phyloP scores from a whole-genome alignment of 1,140 invertebrate genomes.

The Apis laboriosa region DNA sequence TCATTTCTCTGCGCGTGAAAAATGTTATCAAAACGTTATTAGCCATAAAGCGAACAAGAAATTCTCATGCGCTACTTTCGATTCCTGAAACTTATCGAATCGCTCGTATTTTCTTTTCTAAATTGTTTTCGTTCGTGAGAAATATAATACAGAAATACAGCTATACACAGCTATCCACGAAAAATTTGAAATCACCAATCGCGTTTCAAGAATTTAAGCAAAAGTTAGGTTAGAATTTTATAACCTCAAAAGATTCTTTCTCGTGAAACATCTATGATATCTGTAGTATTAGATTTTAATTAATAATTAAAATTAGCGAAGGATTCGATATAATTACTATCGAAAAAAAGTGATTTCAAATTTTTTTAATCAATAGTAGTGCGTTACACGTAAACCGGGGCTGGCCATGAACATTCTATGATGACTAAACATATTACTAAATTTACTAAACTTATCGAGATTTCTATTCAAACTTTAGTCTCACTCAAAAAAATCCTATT shows the following conservation, averaged over 20 bases:
- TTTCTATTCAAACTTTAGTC: slow-evolving; percentile 52
- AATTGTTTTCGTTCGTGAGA: background rate
- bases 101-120: background rate
- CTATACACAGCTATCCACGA: too few relatives aligned
- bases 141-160: too few relatives aligned
- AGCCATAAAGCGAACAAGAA: background rate
- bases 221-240: too few relatives aligned
- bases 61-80: background rate
- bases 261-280: too few relatives aligned
- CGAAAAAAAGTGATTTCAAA: too few relatives aligned
- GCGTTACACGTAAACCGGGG: background rate
- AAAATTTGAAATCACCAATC: too few relatives aligned
- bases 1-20: background rate
- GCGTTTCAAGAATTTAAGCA: too few relatives aligned
- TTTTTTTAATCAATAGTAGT: too few relatives aligned
- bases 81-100: background rate
- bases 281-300: too few relatives aligned
- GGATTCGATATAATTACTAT: too few relatives aligned
- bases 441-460: slow-evolving; percentile 3
- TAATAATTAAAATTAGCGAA: too few relatives aligned
- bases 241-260: too few relatives aligned
- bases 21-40: background rate
- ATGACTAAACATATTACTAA: slow-evolving; percentile 31
- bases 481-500: background rate
- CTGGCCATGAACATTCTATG: slow-evolving; percentile 36